Evolutionary conservation across 2,888 invertebrate species (phyloP), one percentile per base, ranked within the genome.

Genomic region (Leucophenga maculata): DNA sequence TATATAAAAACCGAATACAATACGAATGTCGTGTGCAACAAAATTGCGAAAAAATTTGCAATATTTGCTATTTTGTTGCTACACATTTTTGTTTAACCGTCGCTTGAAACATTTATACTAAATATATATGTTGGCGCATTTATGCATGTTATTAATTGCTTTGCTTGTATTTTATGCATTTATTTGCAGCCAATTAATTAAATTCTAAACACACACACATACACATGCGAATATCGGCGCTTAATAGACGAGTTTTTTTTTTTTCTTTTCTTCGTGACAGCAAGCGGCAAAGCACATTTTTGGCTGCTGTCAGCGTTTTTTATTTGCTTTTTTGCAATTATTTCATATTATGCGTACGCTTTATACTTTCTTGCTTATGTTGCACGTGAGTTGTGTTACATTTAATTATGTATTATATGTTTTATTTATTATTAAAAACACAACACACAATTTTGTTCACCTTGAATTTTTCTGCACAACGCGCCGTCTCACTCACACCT

Each of bases 11-110:
- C n/a, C n/a, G n/a, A 32, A 32, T 32, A 6, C 32, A 32, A 32
- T 32, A 59, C 31, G 31, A 59, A 32, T 59, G 59, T 39, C 59
- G 59, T 32, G 32, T 59, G 59, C 16, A 59, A 16, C 32, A 32
- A 59, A 39, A 59, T 59, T 59, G 59, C 59, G 26, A 59, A 59
- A 59, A 59, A 32, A 32, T 59, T 59, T 39, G 59, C 59, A 59
- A 59, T 32, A 59, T 3, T 11, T 18, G 9, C 6, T 6, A 18
- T 54, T 54, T 54, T 18, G 4, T 16, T 54, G 4, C 11, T 54
- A 18, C 3, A 14, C 16, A 8, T 54, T 54, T 54, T 54, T 18
- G 4, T n/a, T 22, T 11, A 8, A 4, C 13, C n/a, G n/a, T 22
- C 4, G 20, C 11, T 55, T 18, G 16, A 55, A 22, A 39, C 6